Evolutionary conservation across 2,797 vertebrate genomes (phyloP).

Genomic region (Sphenodon punctatus): DNA sequence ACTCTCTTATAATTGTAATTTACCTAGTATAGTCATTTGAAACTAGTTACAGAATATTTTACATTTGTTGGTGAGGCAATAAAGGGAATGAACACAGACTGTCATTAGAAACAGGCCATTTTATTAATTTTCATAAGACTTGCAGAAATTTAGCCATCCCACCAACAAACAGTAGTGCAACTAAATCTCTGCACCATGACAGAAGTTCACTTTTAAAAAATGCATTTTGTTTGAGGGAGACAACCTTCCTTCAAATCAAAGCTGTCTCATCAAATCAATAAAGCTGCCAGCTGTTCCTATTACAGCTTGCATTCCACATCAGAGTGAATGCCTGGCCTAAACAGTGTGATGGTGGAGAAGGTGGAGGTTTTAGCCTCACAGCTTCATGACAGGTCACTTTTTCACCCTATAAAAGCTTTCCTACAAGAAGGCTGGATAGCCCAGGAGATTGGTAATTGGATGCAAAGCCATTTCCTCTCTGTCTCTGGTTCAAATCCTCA

Average conservation of each 20-base stretch:
- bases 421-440: constrained; percentile 55
- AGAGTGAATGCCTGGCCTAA: constrained; percentile 64
- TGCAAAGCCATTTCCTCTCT: constrained; percentile 57
- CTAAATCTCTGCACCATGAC: not conserved
- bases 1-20: not conserved
- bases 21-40: not conserved
- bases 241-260: constrained; percentile 62
- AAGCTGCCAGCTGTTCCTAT: constrained; percentile 69
- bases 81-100: no score
- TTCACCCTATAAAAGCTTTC: constrained; percentile 55
- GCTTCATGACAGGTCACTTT: constrained; percentile 58
- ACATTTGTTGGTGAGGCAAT: no score
- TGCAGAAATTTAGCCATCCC: constrained; percentile 4
- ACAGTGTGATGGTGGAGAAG: constrained; percentile 55
- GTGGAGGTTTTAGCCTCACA: constrained; percentile 59
- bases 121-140: no score
- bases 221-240: constrained; percentile 59
- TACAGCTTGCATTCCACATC: constrained; percentile 62
- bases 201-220: constrained; percentile 40
- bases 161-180: constrained; percentile 33
- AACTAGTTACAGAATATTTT: no score
- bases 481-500: constrained; percentile 62
- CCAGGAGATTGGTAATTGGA: constrained; percentile 69
- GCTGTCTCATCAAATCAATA: constrained; percentile 50
- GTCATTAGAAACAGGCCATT: no score